Conservation (phyloP, 2,888 invertebrate genomes). For the Amblyjoppa proteus region DNA sequence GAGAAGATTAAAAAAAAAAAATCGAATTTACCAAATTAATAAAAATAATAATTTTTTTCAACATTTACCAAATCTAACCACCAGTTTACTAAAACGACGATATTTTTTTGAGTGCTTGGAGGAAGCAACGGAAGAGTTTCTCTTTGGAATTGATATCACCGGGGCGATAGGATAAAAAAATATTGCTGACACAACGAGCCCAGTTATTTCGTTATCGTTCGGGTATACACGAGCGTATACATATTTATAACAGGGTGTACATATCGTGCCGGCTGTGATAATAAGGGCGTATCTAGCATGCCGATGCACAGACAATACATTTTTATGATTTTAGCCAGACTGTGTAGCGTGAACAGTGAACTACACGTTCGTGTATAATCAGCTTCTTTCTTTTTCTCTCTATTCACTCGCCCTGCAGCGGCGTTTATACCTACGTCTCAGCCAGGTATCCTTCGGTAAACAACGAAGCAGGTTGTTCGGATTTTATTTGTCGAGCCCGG, state of each 20-base stretch:
- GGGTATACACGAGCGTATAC: slow-evolving; percentile 25
- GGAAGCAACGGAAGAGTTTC: background rate
- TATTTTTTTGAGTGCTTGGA: background rate
- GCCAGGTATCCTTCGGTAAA: slow-evolving; percentile 81
- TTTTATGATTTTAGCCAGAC: background rate
- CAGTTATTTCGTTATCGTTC: slow-evolving; percentile 58
- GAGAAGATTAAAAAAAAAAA: background rate
- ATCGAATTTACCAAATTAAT: background rate
- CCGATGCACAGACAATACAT: slow-evolving; percentile 1
- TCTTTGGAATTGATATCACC: slow-evolving; percentile 35
- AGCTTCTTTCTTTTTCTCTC: slow-evolving; percentile 14
- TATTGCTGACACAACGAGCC: slow-evolving; percentile 46
- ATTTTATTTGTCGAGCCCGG: slow-evolving; percentile 83
- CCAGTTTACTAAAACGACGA: background rate
- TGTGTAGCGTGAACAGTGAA: background rate
- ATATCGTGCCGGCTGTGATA: background rate
- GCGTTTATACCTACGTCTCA: slow-evolving; percentile 48
- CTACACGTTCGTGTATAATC: background rate
- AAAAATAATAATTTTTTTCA: background rate
- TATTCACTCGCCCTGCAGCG: slow-evolving; percentile 37
- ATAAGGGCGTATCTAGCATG: slow-evolving; percentile 3
- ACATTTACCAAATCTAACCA: background rate
- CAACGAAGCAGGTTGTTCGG: slow-evolving; percentile 83
- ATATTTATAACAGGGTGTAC: slow-evolving; percentile 50
- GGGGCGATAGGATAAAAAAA: slow-evolving; percentile 36